phyloP scores from a whole-genome alignment of 1,140 invertebrate genomes.

The Nylanderia fulva region DNA sequence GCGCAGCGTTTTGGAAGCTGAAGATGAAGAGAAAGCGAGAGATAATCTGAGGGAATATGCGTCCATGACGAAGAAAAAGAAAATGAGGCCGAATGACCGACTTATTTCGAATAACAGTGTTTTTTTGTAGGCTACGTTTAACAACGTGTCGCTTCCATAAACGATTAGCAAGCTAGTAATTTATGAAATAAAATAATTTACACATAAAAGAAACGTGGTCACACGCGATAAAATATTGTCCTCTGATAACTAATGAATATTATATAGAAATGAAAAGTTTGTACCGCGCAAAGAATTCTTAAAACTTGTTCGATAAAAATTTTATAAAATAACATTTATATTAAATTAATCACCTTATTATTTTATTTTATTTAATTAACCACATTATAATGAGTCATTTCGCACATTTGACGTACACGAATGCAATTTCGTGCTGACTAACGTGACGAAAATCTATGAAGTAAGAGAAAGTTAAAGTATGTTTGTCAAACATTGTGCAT shows the following conservation, averaged over 20 bases:
- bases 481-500: slow-evolving; percentile 72
- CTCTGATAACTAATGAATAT: not conserved
- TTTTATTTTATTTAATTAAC: too few species aligned
- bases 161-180: not conserved
- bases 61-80: slow-evolving; percentile 24
- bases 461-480: slow-evolving; percentile 73
- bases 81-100: slow-evolving; percentile 13
- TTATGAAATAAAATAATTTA: too few species aligned
- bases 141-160: not conserved
- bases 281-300: not conserved
- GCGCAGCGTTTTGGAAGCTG: slow-evolving; percentile 19
- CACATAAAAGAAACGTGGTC: not conserved
- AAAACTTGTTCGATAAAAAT: not conserved
- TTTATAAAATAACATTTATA: not conserved
- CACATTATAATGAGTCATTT: not conserved
- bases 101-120: slow-evolving; percentile 11
- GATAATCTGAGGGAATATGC: slow-evolving; percentile 17
- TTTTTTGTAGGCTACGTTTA: not conserved
- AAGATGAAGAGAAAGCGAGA: slow-evolving; percentile 50
- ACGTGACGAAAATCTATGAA: slow-evolving; percentile 8
- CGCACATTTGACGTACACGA: not conserved
- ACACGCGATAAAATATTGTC: not conserved
- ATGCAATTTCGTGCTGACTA: slow-evolving; percentile 24
- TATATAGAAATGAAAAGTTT: not conserved
- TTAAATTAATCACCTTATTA: not conserved